Evolutionary conservation across 2,797 vertebrate genomes (phyloP).

Genomic region (Centropyge bicolor): DNA sequence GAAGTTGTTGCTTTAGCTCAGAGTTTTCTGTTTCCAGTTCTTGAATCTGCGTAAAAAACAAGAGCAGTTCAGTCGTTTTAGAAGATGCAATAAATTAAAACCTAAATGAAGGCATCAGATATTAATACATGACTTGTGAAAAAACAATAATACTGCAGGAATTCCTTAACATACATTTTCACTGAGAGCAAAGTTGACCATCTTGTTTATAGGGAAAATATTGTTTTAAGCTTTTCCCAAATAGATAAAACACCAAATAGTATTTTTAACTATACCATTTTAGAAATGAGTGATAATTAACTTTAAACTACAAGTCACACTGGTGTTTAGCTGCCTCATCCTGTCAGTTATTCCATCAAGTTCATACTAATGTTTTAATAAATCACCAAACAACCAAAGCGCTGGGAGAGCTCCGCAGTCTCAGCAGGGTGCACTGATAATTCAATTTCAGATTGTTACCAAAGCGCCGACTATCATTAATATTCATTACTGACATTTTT

Average conservation of each 20-base stretch:
- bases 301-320: not conserved
- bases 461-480: constrained; percentile 39
- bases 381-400: constrained; percentile 14
- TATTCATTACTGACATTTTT: constrained; percentile 47
- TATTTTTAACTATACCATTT: no score
- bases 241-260: no score
- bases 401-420: not conserved
- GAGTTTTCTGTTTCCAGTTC: constrained; percentile 97
- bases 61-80: not conserved
- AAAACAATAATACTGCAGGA: no score
- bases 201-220: not conserved
- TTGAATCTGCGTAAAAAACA: constrained; percentile 90
- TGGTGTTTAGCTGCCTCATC: not conserved
- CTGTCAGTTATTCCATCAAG: not conserved
- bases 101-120: not conserved
- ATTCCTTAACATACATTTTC: no score
- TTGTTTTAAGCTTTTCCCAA: no score
- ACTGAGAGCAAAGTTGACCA: not conserved
- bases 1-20: constrained; percentile 95
- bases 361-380: constrained; percentile 1
- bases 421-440: constrained; percentile 17
- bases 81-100: not conserved
- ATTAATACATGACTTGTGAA: not conserved
- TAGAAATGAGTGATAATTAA: no score
- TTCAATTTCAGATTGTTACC: constrained; percentile 21